Evolutionary conservation across 1,140 invertebrate species (phyloP).

Genomic region (Centruroides sculpturatus): DNA sequence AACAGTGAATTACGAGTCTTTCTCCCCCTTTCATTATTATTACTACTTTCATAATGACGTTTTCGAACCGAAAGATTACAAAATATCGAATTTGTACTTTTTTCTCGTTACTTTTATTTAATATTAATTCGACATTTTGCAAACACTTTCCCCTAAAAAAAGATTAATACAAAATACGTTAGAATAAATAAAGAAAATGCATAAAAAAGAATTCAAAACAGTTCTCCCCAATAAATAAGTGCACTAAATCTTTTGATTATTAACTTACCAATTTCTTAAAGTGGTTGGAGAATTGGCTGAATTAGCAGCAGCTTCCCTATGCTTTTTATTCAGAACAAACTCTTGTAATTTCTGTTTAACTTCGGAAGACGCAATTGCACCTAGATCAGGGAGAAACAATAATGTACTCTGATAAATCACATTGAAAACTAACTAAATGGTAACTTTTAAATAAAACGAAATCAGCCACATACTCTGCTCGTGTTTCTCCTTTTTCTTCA

Average conservation of each 20-base stretch:
- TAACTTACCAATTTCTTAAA: slow-evolving; percentile 63
- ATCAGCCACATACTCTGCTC: slow-evolving; percentile 51
- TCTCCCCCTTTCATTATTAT: too few species aligned
- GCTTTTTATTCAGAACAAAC: slow-evolving; percentile 79
- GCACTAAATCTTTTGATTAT: neutral
- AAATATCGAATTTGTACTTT: too few species aligned
- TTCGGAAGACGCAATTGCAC: slow-evolving; percentile 80
- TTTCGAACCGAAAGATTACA: too few species aligned
- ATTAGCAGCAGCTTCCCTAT: slow-evolving; percentile 48
- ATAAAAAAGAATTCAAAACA: too few species aligned
- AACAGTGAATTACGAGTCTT: too few species aligned
- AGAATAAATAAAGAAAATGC: too few species aligned
- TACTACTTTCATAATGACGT: too few species aligned
- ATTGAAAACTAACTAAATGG: neutral
- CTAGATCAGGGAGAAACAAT: slow-evolving; percentile 17
- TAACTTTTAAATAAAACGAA: neutral
- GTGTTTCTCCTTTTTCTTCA: slow-evolving; percentile 82
- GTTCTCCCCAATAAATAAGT: too few species aligned
- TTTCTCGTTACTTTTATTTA: too few species aligned
- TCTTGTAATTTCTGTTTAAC: slow-evolving; percentile 89
- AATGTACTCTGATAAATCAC: neutral
- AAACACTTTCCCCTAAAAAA: too few species aligned
- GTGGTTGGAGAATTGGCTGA: slow-evolving; percentile 38
- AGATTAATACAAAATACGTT: too few species aligned
- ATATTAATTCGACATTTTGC: too few species aligned